Evolutionary conservation across 2,113 vertebrate genomes (phyloP), one percentile per base, ranked within the genome.

Genomic region (Proteles cristata): DNA sequence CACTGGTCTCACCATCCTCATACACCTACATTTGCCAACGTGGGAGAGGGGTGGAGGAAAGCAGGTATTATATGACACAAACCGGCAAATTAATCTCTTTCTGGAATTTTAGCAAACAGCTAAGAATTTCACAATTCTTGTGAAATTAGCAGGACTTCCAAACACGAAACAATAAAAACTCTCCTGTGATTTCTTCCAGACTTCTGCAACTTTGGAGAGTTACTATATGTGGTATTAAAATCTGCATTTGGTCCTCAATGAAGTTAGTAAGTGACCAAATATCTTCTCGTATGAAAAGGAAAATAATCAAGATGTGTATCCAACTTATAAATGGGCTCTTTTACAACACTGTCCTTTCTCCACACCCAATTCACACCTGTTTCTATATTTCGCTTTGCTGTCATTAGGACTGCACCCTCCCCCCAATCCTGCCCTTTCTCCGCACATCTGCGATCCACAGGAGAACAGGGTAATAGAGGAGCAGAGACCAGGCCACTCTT

Each of bases 181-280:
- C 2, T 28, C 79, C 21, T 39, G 25, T 74, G 69, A 69, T 79
- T 92, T 87, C 17, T 93, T 95, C 90, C 23, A 92, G 5, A 4
- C 26, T 87, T 88, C 39, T 92, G 39, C 43, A 94, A 28, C 35
- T 88, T 91, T 61, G 69, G 11, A n/a, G 96, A 96, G 85, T 69
- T 61, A 45, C 50, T 61, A 76, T 43, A 12, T 11, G 11, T 35
- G n/a, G 81, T 76, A 93, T 0, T 81, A 26, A 94, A 96, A 90
- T 85, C n/a, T 73, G 21, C 82, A 63, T 50, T 35, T 63, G 71
- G 91, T 28, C 74, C 43, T 77, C 43, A 31, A 10, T 17, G 25
- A 48, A 77, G 9, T 77, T 48, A 48, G 0, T n/a, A 50, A 66
- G 14, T 17, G 14, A n/a, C 65, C 74, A 50, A 50, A 28, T 35